phyloP scores from a whole-genome alignment of 2,113 vertebrate species.

The Chloropsis hardwickii region DNA sequence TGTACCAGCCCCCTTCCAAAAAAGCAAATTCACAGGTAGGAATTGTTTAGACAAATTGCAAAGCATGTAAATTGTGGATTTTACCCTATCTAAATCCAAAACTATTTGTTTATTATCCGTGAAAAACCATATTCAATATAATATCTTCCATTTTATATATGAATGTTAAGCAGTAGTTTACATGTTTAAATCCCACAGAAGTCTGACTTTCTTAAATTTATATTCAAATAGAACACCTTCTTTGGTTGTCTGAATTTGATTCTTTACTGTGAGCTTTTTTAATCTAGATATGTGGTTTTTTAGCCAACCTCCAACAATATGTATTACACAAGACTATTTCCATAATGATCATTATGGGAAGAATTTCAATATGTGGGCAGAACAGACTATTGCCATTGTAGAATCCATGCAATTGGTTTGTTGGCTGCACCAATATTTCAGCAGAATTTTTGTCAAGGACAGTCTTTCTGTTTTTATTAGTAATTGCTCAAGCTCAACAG shows the following conservation, averaged over 20 bases:
- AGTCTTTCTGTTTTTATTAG: constrained; percentile 22
- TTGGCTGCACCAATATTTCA: neutral
- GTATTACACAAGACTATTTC: neutral
- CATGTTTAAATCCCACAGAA: neutral
- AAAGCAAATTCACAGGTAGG: neutral
- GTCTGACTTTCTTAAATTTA: neutral
- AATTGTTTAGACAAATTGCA: neutral
- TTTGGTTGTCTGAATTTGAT: neutral
- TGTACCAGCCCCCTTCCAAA: neutral
- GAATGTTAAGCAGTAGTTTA: neutral
- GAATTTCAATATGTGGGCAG: neutral
- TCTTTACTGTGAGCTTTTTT: neutral
- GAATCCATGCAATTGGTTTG: neutral
- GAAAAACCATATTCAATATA: neutral
- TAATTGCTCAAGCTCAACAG: constrained; percentile 20
- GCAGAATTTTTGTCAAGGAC: constrained; percentile 24
- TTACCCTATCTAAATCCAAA: neutral
- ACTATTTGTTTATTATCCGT: neutral
- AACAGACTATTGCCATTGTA: neutral
- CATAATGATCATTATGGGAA: neutral
- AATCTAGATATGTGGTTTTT: neutral
- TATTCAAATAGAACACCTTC: neutral
- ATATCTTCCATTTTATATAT: neutral
- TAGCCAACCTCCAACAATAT: neutral
- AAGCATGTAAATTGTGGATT: neutral